These are phyloP conservation scores for Melanotaenia boesemani DNA, from an alignment of 2,797 vertebrate species.

Conservation along the genomic window DNA sequence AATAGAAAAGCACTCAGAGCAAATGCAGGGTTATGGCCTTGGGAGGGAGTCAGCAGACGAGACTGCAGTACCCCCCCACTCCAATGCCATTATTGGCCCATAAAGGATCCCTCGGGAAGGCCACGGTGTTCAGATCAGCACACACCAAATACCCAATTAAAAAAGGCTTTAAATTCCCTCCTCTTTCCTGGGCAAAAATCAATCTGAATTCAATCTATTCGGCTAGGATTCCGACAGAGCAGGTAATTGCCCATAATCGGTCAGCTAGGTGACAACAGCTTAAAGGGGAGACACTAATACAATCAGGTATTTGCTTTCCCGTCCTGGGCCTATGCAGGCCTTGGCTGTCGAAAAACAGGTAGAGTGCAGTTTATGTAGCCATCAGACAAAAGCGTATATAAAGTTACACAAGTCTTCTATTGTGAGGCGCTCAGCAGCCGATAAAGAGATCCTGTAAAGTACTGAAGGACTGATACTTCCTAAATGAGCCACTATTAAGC, in stretches of 20 bases:
- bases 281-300: slow-evolving; percentile 84
- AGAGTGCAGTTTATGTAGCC: slow-evolving; percentile 77
- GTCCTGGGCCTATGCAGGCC: slow-evolving; percentile 57
- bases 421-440: slow-evolving; percentile 63
- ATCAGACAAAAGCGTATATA: slow-evolving; percentile 75
- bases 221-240: slow-evolving; percentile 89
- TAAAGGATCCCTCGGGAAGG: slow-evolving; percentile 87
- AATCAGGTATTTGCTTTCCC: slow-evolving; percentile 85
- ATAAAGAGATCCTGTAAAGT: slow-evolving; percentile 72
- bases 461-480: slow-evolving; percentile 67
- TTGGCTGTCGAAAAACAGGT: slow-evolving; percentile 76
- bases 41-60: slow-evolving; percentile 85
- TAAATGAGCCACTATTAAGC: slow-evolving; percentile 70
- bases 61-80: slow-evolving; percentile 80
- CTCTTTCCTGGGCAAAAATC: slow-evolving; percentile 88
- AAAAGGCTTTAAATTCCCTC: slow-evolving; percentile 90
- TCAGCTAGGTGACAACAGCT: slow-evolving; percentile 89
- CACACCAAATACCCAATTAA: slow-evolving; percentile 92
- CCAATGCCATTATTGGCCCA: slow-evolving; percentile 89
- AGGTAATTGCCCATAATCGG: slow-evolving; percentile 89
- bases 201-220: slow-evolving; percentile 91
- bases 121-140: slow-evolving; percentile 88
- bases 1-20: slow-evolving; percentile 92
- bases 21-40: slow-evolving; percentile 91
- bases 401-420: slow-evolving; percentile 76